phyloP scores from a whole-genome alignment of 1,140 invertebrate species.

The Sycophila sp. region DNA sequence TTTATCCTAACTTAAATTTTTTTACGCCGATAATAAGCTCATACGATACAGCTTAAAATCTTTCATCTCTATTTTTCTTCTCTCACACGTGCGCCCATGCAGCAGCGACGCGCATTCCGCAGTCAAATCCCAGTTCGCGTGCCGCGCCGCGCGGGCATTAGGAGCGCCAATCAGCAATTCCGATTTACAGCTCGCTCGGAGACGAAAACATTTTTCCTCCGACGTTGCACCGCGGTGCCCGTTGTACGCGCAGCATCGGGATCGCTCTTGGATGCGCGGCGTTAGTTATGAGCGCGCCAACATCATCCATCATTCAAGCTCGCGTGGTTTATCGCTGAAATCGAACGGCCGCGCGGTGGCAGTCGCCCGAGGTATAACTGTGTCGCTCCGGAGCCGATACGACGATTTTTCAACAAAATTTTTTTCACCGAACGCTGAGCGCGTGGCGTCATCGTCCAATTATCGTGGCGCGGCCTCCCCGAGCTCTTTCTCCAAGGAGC shows the following conservation, averaged over 20 bases:
- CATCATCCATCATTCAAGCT: conserved; percentile 21
- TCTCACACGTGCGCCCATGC: too few species aligned
- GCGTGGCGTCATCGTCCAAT: conserved; percentile 42
- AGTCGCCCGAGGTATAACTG: conserved; percentile 32
- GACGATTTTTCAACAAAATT: conserved; percentile 44
- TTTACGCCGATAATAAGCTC: too few species aligned
- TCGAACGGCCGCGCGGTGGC: too few species aligned
- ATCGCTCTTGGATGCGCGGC: background rate
- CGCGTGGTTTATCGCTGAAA: conserved; percentile 34
- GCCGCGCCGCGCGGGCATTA: background rate
- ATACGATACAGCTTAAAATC: too few species aligned
- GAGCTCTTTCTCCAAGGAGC: background rate
- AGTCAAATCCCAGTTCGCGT: too few species aligned
- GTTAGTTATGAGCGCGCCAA: conserved; percentile 29
- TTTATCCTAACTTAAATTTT: too few species aligned
- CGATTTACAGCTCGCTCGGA: background rate
- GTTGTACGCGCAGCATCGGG: too few species aligned
- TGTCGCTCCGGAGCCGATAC: conserved; percentile 31
- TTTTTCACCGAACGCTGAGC: conserved; percentile 30
- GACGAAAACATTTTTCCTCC: conserved; percentile 10
- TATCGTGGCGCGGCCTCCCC: conserved; percentile 26
- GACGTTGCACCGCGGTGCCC: background rate
- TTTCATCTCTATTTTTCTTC: too few species aligned
- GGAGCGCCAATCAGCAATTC: conserved; percentile 21
- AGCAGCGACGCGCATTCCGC: too few species aligned